Conservation (phyloP, 2,888 invertebrate species). For the Drosophila eohydei region DNA sequence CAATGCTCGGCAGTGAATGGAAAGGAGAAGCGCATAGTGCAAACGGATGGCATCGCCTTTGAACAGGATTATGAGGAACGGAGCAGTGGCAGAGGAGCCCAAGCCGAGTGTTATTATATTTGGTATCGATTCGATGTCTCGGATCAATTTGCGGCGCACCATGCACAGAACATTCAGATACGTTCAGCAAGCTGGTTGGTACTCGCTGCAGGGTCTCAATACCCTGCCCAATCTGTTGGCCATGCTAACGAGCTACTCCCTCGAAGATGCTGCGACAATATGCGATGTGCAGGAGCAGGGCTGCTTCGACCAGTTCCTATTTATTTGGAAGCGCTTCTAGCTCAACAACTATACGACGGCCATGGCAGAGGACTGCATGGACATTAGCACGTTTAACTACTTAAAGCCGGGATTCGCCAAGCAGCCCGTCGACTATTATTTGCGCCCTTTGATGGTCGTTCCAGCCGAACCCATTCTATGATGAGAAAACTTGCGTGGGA, state of each 20-base stretch:
- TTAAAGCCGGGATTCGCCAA: background rate
- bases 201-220: background rate
- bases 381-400: background rate
- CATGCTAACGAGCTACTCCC: background rate
- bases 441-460: background rate
- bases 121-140: background rate
- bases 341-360: background rate
- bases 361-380: background rate
- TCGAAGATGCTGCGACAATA: background rate
- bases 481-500: background rate
- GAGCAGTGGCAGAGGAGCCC: background rate
- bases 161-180: constrained; percentile 1
- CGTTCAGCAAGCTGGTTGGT: background rate
- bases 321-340: background rate
- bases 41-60: background rate
- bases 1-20: background rate
- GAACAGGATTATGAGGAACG: background rate
- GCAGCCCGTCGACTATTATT: background rate
- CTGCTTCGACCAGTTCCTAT: background rate
- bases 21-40: background rate
- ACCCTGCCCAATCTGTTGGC: constrained; percentile 3
- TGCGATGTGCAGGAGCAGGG: rapidly evolving
- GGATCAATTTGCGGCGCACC: background rate
- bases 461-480: background rate
- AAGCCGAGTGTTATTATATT: background rate